phyloP scores from a whole-genome alignment of 2,888 invertebrate genomes.

The Heliconius ismenius region DNA sequence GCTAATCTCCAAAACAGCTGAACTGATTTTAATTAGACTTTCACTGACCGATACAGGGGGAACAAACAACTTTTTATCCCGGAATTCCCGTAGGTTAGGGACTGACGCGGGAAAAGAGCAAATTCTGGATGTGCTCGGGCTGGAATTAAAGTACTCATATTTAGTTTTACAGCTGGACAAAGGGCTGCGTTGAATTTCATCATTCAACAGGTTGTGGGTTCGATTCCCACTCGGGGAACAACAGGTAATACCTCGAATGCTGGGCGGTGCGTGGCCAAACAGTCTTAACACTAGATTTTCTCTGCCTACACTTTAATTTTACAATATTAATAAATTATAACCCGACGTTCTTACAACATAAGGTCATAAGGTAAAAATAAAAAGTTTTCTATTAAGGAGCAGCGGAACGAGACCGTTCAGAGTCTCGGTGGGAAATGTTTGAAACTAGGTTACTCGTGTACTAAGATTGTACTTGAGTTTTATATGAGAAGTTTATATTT shows the following conservation, averaged over 20 bases:
- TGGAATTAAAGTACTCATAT: background rate
- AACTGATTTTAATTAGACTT: no score
- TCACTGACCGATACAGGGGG: no score
- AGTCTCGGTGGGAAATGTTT: conserved; percentile 23
- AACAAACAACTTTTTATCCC: no score
- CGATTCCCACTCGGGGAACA: background rate
- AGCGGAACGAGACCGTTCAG: conserved; percentile 10
- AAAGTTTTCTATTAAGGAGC: conserved; percentile 18
- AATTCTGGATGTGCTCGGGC: background rate
- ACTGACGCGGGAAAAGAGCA: no score
- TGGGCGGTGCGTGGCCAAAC: background rate
- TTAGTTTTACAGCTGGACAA: background rate
- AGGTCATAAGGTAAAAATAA: conserved; percentile 14
- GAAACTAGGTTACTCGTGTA: conserved; percentile 31
- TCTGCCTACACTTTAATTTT: background rate
- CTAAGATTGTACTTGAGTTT: conserved; percentile 20
- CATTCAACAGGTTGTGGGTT: background rate
- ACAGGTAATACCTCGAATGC: background rate
- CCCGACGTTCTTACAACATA: background rate
- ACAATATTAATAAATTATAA: background rate
- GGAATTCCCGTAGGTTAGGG: no score
- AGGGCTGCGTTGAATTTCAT: background rate
- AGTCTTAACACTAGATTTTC: background rate
- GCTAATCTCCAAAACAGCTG: no score
- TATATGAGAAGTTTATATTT: background rate